Conservation (phyloP, 2,113 vertebrate species). For the Limnothrissa miodon region DNA sequence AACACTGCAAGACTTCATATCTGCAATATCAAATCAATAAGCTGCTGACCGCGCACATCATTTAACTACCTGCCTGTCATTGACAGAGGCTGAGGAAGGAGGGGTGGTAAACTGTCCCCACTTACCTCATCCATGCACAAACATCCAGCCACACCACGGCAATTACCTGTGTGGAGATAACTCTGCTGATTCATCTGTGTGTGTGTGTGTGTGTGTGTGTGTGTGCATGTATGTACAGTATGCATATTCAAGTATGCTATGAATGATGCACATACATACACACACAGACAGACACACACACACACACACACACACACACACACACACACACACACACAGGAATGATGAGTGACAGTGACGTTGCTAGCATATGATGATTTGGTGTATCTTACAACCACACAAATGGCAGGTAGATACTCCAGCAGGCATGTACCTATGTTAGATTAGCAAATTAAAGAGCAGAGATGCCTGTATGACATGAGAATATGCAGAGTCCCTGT, state of each 20-base stretch:
- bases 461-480: neutral
- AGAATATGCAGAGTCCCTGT: neutral
- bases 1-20: constrained; percentile 59
- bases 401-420: neutral
- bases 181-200: constrained; percentile 22
- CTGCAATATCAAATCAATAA: constrained; percentile 61
- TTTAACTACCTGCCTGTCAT: constrained; percentile 38
- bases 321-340: neutral
- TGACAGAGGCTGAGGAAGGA: neutral
- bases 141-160: neutral
- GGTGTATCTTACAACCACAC: neutral
- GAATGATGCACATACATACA: neutral
- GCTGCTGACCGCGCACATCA: constrained; percentile 53
- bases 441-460: neutral
- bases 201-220: constrained; percentile 3
- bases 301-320: constrained; percentile 6
- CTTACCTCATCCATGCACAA: constrained; percentile 10
- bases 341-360: neutral
- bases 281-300: constrained; percentile 5
- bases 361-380: neutral
- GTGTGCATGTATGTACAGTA: neutral
- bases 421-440: neutral
- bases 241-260: too few species aligned
- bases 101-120: neutral
- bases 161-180: constrained; percentile 3